phyloP scores from a whole-genome alignment of 2,888 invertebrate genomes.

The Epinotia bilunana region DNA sequence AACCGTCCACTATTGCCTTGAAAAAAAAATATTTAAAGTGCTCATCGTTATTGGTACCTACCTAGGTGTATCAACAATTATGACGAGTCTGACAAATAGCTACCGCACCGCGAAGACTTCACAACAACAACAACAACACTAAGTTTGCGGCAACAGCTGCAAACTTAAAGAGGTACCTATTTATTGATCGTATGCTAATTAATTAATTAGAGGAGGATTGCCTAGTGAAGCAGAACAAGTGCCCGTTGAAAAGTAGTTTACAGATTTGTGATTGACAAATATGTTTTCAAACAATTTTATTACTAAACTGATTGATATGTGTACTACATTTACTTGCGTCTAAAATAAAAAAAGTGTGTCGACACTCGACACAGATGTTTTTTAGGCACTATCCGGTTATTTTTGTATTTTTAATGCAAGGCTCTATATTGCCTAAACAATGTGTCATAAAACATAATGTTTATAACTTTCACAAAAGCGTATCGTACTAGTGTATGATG shows the following conservation, averaged over 20 bases:
- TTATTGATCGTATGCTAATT: slow-evolving; percentile 17
- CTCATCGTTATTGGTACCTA: too few species aligned
- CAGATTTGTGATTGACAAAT: slow-evolving; percentile 10
- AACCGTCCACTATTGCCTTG: too few species aligned
- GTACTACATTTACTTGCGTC: not conserved
- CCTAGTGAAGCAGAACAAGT: slow-evolving; percentile 19
- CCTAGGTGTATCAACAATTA: too few species aligned
- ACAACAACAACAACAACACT: too few species aligned
- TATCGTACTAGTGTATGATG: not conserved
- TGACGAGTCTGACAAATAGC: not conserved
- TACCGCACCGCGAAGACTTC: not conserved
- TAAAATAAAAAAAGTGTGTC: slow-evolving; percentile 4
- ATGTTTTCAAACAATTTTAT: slow-evolving; percentile 10
- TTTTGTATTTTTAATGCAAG: slow-evolving; percentile 14
- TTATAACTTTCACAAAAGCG: slow-evolving; percentile 28
- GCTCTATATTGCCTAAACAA: slow-evolving; percentile 21
- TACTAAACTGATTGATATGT: slow-evolving; percentile 5
- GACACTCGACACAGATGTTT: slow-evolving; percentile 10
- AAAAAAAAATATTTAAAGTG: too few species aligned
- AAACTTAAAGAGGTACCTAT: not conserved
- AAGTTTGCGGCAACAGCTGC: not conserved
- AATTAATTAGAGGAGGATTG: slow-evolving; percentile 2
- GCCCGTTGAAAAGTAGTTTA: slow-evolving; percentile 19
- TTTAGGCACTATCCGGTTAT: not conserved
- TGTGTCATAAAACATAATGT: slow-evolving; percentile 27